Percentiles rank a stretch among this genome's conserved stretches.
These are phyloP conservation scores for Ceyx margarethae DNA, from an alignment of 2,113 vertebrate genomes.

Conservation along the genomic window DNA sequence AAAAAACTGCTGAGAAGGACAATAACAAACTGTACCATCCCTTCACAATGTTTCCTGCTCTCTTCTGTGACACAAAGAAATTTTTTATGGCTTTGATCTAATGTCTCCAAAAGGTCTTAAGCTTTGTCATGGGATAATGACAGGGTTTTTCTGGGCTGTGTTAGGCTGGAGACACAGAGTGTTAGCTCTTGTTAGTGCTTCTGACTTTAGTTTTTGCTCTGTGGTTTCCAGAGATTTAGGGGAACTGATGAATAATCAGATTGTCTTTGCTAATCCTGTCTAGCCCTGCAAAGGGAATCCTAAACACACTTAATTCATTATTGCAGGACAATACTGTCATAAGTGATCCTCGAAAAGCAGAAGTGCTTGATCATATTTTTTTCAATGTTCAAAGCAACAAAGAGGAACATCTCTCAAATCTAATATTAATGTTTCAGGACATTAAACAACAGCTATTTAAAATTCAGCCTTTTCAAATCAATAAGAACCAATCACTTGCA, in stretches of 20 bases:
- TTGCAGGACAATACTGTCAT: background rate
- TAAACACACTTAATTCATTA: background rate
- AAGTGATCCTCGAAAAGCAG: background rate
- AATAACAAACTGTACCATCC: background rate
- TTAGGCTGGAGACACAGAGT: background rate
- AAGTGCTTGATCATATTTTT: background rate
- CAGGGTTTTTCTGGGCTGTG: background rate
- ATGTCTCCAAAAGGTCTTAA: background rate
- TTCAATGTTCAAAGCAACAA: background rate
- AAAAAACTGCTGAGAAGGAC: background rate
- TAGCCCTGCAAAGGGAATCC: background rate
- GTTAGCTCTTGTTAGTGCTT: background rate
- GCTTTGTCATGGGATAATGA: background rate
- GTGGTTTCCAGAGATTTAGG: background rate
- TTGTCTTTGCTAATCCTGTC: background rate
- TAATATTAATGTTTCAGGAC: conserved; percentile 25
- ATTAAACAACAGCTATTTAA: conserved; percentile 49
- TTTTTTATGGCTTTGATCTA: background rate
- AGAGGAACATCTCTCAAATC: conserved; percentile 1
- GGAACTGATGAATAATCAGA: background rate
- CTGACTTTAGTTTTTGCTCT: background rate
- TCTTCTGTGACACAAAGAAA: background rate
- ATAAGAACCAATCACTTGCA: conserved; percentile 27
- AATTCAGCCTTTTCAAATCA: conserved; percentile 50
- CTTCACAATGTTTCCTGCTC: background rate